Percentiles rank a stretch among this genome's conserved stretches.
Conservation (phyloP, 1,140 invertebrate species). For the Papilio aristodemus region DNA sequence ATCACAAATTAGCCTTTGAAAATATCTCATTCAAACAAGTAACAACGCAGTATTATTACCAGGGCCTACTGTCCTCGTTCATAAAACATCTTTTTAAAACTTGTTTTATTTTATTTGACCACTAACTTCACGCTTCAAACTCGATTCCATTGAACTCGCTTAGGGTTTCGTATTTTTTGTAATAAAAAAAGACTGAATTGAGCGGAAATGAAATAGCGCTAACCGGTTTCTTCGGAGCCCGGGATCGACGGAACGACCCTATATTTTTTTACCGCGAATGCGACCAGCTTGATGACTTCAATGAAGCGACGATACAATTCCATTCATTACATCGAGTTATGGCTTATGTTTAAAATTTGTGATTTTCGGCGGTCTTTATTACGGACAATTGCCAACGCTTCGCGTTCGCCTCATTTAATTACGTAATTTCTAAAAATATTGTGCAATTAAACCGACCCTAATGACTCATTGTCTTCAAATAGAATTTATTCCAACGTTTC, state of each 20-base stretch:
- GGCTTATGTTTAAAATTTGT: constrained; percentile 15
- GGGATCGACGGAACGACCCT: constrained; percentile 48
- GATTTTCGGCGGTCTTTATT: constrained; percentile 24
- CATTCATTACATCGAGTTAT: constrained; percentile 28
- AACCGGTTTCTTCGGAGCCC: constrained; percentile 69
- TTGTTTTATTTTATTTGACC: constrained; percentile 49
- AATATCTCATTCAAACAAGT: not conserved
- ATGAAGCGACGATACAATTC: constrained; percentile 27
- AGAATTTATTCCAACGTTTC: not conserved
- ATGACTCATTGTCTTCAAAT: constrained; percentile 15
- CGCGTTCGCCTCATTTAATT: constrained; percentile 4
- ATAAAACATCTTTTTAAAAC: constrained; percentile 32
- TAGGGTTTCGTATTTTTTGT: constrained; percentile 57
- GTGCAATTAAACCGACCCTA: constrained; percentile 11
- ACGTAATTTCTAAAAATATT: constrained; percentile 20
- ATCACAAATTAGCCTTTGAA: not conserved
- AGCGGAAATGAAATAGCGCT: constrained; percentile 76
- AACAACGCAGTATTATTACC: constrained; percentile 8
- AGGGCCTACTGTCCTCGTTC: constrained; percentile 13
- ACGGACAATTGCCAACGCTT: constrained; percentile 8
- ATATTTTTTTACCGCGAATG: constrained; percentile 52
- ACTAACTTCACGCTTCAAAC: constrained; percentile 55
- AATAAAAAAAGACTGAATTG: constrained; percentile 72
- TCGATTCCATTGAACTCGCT: constrained; percentile 64
- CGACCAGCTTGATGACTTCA: constrained; percentile 34